Evolutionary conservation across 1,140 invertebrate genomes (phyloP), one percentile per base, ranked within the genome.

Genomic region (Planococcus citri): DNA sequence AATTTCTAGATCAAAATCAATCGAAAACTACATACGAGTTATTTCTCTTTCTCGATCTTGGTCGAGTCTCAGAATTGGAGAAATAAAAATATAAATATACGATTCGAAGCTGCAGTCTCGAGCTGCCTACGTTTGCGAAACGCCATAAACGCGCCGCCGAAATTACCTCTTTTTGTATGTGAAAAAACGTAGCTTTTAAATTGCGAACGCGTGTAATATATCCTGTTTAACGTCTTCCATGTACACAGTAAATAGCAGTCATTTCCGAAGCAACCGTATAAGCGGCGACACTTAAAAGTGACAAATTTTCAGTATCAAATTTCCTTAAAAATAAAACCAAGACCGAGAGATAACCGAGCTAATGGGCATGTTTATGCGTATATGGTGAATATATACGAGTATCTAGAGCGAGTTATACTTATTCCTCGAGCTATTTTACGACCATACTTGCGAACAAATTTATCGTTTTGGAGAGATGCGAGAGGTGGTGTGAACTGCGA

Each of bases 161-260:
- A 51, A 51, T 51, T 51, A 51, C 41, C 41, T 51, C 17, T 51
- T 51, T 9, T n/a, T 51, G 41, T n/a, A n/a, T n/a, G 41, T 9
- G 12, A 51, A 51, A 51, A 51, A 51, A 51, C 41, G 6, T 3
- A 51, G 41, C 41, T 17, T 14, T n/a, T 37, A 37, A 37, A 51
- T 51, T 51, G 41, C n/a, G n/a, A 9, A 9, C 41, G 17, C 41
- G 6, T 6, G 41, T 51, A 51, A 51, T 51, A 51, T 51, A 51
- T 51, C 41, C 6, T 51, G 10, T 51, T 51, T 51, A 51, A 51
- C 41, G 41, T 51, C 6, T n/a, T 20, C 41, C n/a, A n/a, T n/a
- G 41, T 51, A 51, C 41, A 51, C 33, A 51, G 41, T 51, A 51
- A 51, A 51, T 51, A 51, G 41, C n/a, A 51, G 41, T 51, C 41